phyloP scores from a whole-genome alignment of 2,113 vertebrate species.

The Siniperca chuatsi region DNA sequence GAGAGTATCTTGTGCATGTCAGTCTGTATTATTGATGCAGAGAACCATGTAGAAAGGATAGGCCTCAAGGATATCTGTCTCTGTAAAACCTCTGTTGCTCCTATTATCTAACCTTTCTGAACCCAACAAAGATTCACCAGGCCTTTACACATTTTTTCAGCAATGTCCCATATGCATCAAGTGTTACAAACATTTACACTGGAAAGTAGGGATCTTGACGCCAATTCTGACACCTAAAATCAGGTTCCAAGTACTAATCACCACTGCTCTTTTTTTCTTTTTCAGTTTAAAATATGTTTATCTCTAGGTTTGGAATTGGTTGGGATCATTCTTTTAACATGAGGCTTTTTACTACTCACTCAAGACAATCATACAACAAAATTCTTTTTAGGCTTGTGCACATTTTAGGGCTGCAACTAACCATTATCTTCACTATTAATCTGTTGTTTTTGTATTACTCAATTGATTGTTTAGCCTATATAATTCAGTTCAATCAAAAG shows the following conservation, averaged over 20 bases:
- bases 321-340: neutral
- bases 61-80: slow-evolving; percentile 64
- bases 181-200: neutral
- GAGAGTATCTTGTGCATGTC: slow-evolving; percentile 80
- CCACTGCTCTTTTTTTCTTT: neutral
- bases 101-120: slow-evolving; percentile 33
- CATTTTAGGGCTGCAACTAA: neutral
- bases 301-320: neutral
- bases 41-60: slow-evolving; percentile 59
- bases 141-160: neutral
- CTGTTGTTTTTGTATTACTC: too few relatives aligned
- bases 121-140: neutral
- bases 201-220: neutral
- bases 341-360: neutral
- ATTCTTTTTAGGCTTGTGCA: neutral
- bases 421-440: too few relatives aligned
- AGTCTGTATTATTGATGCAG: slow-evolving; percentile 77
- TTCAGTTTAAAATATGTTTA: neutral
- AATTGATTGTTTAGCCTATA: too few relatives aligned
- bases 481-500: too few relatives aligned
- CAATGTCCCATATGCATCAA: neutral
- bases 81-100: slow-evolving; percentile 19
- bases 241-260: neutral
- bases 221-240: neutral
- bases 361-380: neutral